phyloP scores from a whole-genome alignment of 2,113 vertebrate species.

The Ariopsis seemanni region DNA sequence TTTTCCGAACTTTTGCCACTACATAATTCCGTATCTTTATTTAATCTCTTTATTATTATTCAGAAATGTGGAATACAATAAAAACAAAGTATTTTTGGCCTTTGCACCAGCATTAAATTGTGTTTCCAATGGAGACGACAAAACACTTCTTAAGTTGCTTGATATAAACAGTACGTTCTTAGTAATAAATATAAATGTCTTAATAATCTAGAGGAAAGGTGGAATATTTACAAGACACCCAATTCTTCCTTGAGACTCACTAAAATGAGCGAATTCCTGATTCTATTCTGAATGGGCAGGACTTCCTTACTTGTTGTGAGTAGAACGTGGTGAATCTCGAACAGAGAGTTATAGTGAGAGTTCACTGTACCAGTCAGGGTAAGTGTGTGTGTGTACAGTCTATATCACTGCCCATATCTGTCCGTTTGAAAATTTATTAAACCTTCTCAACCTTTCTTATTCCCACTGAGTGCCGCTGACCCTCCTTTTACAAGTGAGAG shows the following conservation, averaged over 20 bases:
- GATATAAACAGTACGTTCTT: background rate
- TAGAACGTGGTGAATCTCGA: background rate
- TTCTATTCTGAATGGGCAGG: background rate
- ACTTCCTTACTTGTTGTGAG: background rate
- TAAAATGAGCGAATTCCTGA: background rate
- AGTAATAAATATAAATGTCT: background rate
- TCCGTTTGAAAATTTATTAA: background rate
- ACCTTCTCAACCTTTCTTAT: constrained; percentile 13
- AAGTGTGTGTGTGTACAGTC: background rate
- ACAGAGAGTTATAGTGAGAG: background rate
- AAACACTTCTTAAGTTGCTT: background rate
- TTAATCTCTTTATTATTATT: background rate
- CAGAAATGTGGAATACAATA: background rate
- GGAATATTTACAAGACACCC: background rate
- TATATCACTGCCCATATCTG: background rate
- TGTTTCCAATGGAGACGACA: background rate
- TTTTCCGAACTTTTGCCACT: background rate
- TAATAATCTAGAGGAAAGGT: background rate
- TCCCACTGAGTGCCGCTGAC: constrained; percentile 1
- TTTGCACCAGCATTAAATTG: background rate
- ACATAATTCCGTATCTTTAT: background rate
- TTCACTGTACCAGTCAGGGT: background rate
- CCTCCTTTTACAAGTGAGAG: constrained; percentile 19
- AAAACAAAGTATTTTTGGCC: background rate
- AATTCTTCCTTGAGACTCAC: background rate